Evolutionary conservation across 2,113 vertebrate species (phyloP), one percentile per base, ranked within the genome.

Genomic region (Leuciscus idus): DNA sequence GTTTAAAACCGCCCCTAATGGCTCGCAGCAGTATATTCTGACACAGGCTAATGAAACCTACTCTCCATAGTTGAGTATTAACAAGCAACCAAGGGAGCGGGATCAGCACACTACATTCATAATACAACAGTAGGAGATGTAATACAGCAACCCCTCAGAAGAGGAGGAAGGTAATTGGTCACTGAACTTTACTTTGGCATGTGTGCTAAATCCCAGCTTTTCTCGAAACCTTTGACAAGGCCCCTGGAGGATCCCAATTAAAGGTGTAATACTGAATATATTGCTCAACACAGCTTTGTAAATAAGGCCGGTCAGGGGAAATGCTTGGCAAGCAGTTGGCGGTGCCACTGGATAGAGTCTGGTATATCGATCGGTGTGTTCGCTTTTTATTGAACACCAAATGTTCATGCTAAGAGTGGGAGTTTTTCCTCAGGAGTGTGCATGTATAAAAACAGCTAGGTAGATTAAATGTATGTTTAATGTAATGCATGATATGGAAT

Each of bases 191-290:
- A 86, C 87, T 90, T 89, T 85, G 84, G 88, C 64, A 84, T 90
- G 85, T 90, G 87, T 76, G 74, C 68, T 87, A 81, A 79, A 86
- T 83, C 84, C 81, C 50, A 48, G 26, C 64, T 90, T 91, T 92
- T 91, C 87, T 88, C 85, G 77, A 92, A 85, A 88, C 90, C 92
- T 92, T 91, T 80, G 87, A 92, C 90, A 88, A 87, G 81, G 79
- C 89, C 93, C 91, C 90, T n/a, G 48, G 92, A 90, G 92, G 88
- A 92, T 93, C 92, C 93, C 92, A 94, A 93, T 94, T 94, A 94
- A 94, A 90, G 92, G 87, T 89, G 88, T 86, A 89, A 92, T 88
- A 87, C 91, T 84, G 88, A 92, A 92, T 90, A 88, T 90, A 84
- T 85, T 86, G 90, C 84, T 91, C 86, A 76, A 86, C 77, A 84